Base-by-base conservation (phyloP, 1,140 invertebrate species). In the Whitmania pigra region DNA sequence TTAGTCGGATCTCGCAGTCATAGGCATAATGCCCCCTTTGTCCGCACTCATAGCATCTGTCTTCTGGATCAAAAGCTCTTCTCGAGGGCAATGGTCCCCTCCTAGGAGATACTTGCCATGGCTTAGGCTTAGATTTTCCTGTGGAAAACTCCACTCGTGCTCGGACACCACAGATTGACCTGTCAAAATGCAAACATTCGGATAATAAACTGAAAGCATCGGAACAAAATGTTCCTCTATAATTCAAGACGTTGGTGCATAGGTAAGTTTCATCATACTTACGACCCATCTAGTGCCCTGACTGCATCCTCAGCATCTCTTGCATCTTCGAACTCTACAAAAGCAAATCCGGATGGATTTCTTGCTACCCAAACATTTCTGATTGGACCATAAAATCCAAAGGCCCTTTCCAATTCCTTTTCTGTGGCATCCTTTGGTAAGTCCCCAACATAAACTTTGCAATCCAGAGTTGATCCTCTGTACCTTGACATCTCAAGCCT, bases 361-460 rank as follows among this genome's bases (percentile, higher is more conserved):
- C 92, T 85, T 0, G 93, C 93, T 5, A 96, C 91, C 93, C 92
- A 96, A 25, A 97, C 92, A 84, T 92, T 95, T 75, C 89, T 87
- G 74, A 97, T 83, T 40, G 90, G 89, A 6, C 95, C 95, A 82
- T 96, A 98, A 77, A 94, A 91, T 69, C 90, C 88, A 82, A 98
- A 98, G 13, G 91, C 89, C 83, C 94, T 90, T 69, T 83, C 82
- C 53, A 84, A 49, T 71, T 84, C 82, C 71, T 82, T 80, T 67
- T 82, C 80, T 54, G 78, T 78, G 2, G 80, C 81, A 75, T 82
- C 80, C 71, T 78, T 74, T 7, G 82, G 78, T 54, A 97, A 85
- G 85, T 97, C 93, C 53, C 95, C 95, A 31, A 98, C 92, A 82
- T 97, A 98, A 15, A 97, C 89, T 83, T 98, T 98, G 77, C 91